Evolutionary conservation across 2,113 vertebrate genomes (phyloP), one percentile per base, ranked within the genome.

Genomic region (Sarotherodon lohbergeri): DNA sequence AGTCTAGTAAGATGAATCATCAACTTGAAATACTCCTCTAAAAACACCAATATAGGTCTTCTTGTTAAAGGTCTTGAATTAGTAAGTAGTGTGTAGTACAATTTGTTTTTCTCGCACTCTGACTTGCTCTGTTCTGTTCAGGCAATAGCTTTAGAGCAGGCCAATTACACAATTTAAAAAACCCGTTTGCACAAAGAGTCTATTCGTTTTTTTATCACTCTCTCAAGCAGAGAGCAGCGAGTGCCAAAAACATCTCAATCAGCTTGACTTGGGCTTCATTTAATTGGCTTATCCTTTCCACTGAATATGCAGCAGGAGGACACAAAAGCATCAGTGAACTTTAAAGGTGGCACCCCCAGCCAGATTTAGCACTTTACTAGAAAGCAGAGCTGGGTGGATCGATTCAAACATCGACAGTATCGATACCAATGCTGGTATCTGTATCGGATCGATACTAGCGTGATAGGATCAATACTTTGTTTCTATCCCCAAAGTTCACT

Each of bases 221-320:
- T 66, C 71, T 54, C 34, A 59, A 34, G 5, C 39, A 68, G 48
- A 78, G 29, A 41, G 34, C 1, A 22, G 80, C 16, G 57, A 41
- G 50, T 1, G 12, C 55, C 34, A 86, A 41, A 85, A 86, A 81
- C 88, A 80, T 59, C 34, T 73, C 91, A 86, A 89, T 86, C 81
- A 89, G 54, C 85, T 85, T 82, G 82, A 84, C 85, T 89, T 89
- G 50, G 50, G 36, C 66, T 85, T 85, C 80, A 29, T 82, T 76
- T 78, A 78, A 52, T 4, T 76, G 66, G 83, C 85, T 92, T 66
- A 89, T 90, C 90, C 50, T 89, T 83, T 50, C 16, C 66, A 84
- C 82, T 80, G 19, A 87, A 88, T 73, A 55, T n/a, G 83, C 41
- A 52, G 7, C 14, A 19, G 27, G 19, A 39, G 52, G 46, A 34